Percentiles rank a stretch among this genome's conserved stretches.
Evolutionary conservation across 2,113 vertebrate species (phyloP).

Genomic region (Xenopus laevis): DNA sequence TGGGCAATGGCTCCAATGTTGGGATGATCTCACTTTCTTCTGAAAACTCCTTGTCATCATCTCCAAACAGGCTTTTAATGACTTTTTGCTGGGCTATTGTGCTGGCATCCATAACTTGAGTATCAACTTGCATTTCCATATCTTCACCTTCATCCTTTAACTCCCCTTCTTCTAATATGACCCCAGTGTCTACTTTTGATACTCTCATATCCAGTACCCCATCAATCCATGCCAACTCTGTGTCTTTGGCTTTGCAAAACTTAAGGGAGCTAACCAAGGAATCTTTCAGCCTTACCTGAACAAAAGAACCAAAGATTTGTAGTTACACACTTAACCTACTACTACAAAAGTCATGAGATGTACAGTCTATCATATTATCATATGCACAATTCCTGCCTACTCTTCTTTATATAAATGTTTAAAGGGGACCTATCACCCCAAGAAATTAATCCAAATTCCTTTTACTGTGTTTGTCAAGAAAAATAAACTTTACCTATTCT

Average conservation of each 20-base stretch:
- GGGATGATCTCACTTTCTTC: slow-evolving; percentile 95
- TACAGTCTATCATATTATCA: no score
- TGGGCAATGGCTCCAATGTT: slow-evolving; percentile 87
- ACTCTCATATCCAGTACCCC: slow-evolving; percentile 96
- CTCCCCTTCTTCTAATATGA: slow-evolving; percentile 88
- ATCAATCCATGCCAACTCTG: slow-evolving; percentile 94
- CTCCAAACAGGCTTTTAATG: slow-evolving; percentile 91
- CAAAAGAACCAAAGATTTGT: no score
- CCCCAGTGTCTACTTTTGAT: slow-evolving; percentile 93
- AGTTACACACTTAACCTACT: no score
- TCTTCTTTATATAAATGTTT: no score
- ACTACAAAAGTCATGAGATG: no score
- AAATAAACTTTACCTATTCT: no score
- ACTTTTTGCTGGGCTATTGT: slow-evolving; percentile 81
- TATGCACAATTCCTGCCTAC: no score
- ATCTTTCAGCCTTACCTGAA: slow-evolving; percentile 92
- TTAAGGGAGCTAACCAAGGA: slow-evolving; percentile 96
- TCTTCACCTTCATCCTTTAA: slow-evolving; percentile 81
- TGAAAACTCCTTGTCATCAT: slow-evolving; percentile 84
- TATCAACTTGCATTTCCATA: slow-evolving; percentile 76
- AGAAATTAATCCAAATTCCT: no score
- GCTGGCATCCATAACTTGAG: slow-evolving; percentile 68
- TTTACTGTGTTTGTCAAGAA: no score
- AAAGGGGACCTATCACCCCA: no score
- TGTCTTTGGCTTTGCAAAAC: slow-evolving; percentile 96